Base-by-base conservation (phyloP, 2,113 vertebrate genomes). In the Bostrychus sinensis region DNA sequence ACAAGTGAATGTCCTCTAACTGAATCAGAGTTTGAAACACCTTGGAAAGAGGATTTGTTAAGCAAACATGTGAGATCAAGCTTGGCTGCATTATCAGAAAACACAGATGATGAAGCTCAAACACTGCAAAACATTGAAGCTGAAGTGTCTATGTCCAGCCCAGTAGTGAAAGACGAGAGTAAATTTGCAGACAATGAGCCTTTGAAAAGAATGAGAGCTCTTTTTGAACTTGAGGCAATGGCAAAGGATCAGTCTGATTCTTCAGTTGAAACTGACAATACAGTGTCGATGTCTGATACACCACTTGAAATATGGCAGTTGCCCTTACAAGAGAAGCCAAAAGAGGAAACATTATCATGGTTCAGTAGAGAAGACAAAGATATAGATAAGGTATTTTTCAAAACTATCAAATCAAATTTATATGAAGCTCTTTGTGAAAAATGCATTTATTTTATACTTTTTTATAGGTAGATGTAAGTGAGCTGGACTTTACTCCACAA, bases 401-500 rank as follows among this genome's bases (percentile, higher is more conserved):
- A 8, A 26, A 30, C 43, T 53, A n/a, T n/a, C n/a, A n/a, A n/a
- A n/a, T n/a, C n/a, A n/a, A n/a, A n/a, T n/a, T n/a, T n/a, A n/a
- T n/a, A n/a, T n/a, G n/a, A n/a, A n/a, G n/a, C n/a, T n/a, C n/a
- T n/a, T n/a, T n/a, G n/a, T n/a, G n/a, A n/a, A n/a, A n/a, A n/a
- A n/a, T n/a, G n/a, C n/a, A n/a, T n/a, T n/a, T n/a, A n/a, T n/a
- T n/a, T n/a, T n/a, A n/a, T n/a, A n/a, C n/a, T n/a, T n/a, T n/a
- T n/a, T n/a, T 64, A 2, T 70, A 83, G 82, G 54, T 78, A 11
- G 63, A 87, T 13, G 10, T 20, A 1, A 66, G 57, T 10, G 34
- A 14, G 4, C 66, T 93, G 65, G 89, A 93, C 75, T 88, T 90
- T 23, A 72, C 82, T 5, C 26, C 78, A 2, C 91, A 91, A 71